Conservation (phyloP, 2,113 vertebrate species). For the Fulica atra region DNA sequence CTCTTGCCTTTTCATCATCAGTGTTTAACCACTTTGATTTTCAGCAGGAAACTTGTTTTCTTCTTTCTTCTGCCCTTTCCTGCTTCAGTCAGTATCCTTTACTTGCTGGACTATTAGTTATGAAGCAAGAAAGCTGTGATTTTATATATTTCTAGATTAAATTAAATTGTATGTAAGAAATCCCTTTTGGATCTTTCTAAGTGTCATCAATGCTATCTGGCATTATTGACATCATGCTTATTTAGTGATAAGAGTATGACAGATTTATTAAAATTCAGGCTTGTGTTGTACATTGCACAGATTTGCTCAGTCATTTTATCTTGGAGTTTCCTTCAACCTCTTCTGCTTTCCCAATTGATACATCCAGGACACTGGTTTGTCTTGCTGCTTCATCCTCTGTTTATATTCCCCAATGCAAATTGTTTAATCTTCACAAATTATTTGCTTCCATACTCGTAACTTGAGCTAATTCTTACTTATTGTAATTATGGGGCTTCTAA, state of each 20-base stretch:
- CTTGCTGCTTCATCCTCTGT: neutral
- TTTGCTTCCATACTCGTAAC: neutral
- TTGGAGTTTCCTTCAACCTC: neutral
- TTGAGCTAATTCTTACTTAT: neutral
- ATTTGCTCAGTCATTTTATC: neutral
- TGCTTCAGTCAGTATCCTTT: neutral
- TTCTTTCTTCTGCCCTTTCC: neutral
- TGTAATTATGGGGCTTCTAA: neutral
- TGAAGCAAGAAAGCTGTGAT: neutral
- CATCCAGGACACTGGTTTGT: neutral
- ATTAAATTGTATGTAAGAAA: neutral
- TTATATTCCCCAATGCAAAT: neutral
- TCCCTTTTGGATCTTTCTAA: neutral
- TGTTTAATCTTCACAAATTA: neutral
- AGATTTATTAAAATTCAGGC: neutral
- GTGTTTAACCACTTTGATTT: neutral
- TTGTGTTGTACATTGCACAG: neutral
- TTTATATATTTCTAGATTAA: neutral
- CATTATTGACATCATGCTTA: neutral
- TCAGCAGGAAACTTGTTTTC: neutral
- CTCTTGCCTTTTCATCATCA: neutral
- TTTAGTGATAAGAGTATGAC: neutral
- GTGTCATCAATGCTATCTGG: neutral
- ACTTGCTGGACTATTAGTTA: neutral
- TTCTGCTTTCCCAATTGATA: neutral